These are phyloP conservation scores for Pogonocherus hispidulus DNA, from an alignment of 2,888 invertebrate genomes.

Conservation along the genomic window DNA sequence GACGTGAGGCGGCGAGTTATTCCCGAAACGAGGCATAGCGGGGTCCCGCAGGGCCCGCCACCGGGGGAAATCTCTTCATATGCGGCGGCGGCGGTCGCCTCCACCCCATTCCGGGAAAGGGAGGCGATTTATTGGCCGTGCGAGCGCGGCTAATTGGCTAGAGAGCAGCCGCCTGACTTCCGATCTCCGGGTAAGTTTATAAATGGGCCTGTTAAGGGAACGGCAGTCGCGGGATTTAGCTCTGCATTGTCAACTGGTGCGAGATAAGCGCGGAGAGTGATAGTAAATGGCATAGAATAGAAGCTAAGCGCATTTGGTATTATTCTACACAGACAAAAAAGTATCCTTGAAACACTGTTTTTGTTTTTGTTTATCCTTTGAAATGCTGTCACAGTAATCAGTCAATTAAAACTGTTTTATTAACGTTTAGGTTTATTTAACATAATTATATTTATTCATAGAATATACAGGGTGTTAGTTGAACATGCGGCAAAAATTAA, in stretches of 20 bases:
- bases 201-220: constrained; percentile 26
- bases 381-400: no score
- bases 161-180: constrained; percentile 59
- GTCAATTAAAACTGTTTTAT: no score
- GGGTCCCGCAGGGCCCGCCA: constrained; percentile 44
- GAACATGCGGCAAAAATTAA: no score
- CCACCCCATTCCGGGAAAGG: constrained; percentile 63
- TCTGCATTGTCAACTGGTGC: constrained; percentile 21
- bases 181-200: constrained; percentile 46
- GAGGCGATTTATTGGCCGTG: constrained; percentile 64
- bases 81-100: constrained; percentile 56
- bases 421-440: no score
- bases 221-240: constrained; percentile 13
- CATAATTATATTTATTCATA: no score
- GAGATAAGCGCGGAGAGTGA: constrained; percentile 18
- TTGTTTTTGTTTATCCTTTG: no score
- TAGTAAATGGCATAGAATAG: constrained; percentile 4
- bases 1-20: constrained; percentile 40
- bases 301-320: no score
- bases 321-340: no score
- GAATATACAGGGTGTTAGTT: no score
- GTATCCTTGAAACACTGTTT: no score
- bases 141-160: constrained; percentile 62
- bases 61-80: constrained; percentile 63
- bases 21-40: constrained; percentile 49